A percentile compares a stretch with the other conserved stretches of the same genome.
phyloP scores from a whole-genome alignment of 2,113 vertebrate genomes.

The Notarius quadriscutis region DNA sequence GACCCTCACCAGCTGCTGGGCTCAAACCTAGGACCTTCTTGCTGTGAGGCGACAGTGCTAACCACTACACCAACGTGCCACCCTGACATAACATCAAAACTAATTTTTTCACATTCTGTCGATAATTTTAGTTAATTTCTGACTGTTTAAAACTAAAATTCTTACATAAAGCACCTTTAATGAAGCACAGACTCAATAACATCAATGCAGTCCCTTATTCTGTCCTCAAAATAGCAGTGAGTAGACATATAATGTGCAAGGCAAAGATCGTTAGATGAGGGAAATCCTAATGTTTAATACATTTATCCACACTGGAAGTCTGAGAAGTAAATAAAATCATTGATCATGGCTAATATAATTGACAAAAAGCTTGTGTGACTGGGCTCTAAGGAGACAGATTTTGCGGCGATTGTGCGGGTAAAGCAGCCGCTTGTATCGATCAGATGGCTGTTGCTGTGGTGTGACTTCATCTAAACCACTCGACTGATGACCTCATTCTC shows the following conservation, averaged over 20 bases:
- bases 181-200: not conserved
- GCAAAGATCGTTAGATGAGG: not conserved
- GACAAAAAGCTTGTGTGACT: not conserved
- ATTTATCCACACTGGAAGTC: not conserved
- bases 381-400: not conserved
- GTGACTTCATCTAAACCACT: constrained; percentile 2
- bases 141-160: no score
- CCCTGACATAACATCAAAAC: no score
- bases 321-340: not conserved
- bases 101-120: no score
- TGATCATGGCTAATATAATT: not conserved
- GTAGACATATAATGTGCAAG: not conserved
- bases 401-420: not conserved
- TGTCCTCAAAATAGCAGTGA: not conserved
- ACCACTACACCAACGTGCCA: no score
- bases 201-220: not conserved
- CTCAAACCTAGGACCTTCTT: no score
- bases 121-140: no score
- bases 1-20: no score
- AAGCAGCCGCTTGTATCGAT: not conserved
- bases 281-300: not conserved
- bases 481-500: constrained; percentile 41
- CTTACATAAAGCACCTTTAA: not conserved
- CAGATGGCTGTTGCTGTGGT: not conserved
- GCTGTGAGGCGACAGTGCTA: no score